These are phyloP conservation scores for Chaetodon trifascialis DNA, from an alignment of 2,113 vertebrate genomes.

Conservation along the genomic window DNA sequence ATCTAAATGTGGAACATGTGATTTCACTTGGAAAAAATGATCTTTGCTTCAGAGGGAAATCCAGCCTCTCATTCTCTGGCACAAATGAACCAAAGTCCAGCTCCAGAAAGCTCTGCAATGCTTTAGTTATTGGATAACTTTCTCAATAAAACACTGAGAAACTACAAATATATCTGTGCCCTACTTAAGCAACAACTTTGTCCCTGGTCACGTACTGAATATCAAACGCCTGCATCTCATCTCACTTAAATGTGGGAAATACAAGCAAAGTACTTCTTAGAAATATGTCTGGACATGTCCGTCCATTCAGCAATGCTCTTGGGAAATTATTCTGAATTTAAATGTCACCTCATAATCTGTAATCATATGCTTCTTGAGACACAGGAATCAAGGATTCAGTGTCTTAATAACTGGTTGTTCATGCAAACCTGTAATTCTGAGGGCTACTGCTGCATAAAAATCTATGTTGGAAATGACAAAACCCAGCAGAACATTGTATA, in stretches of 20 bases:
- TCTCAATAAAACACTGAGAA: not conserved
- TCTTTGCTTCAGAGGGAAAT: slow-evolving; percentile 19
- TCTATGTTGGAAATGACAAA: not conserved
- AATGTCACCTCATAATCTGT: not conserved
- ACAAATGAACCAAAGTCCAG: not conserved
- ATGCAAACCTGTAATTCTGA: not conserved
- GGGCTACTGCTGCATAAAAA: not conserved
- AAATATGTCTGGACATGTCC: slow-evolving; percentile 33
- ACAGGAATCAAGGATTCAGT: not conserved
- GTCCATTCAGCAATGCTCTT: not conserved
- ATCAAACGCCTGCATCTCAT: slow-evolving; percentile 36
- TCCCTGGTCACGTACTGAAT: not conserved
- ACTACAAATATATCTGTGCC: not conserved
- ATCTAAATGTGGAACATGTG: slow-evolving; percentile 55
- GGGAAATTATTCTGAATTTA: not conserved
- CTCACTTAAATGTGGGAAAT: slow-evolving; percentile 31
- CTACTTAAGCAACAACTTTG: not conserved
- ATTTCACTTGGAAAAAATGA: slow-evolving; percentile 55
- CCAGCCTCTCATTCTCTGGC: not conserved
- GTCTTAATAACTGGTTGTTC: not conserved
- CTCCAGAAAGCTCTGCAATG: not conserved
- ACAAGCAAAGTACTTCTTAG: accelerated
- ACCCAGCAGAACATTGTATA: not conserved
- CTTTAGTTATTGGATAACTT: not conserved
- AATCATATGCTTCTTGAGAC: not conserved